Conservation (phyloP, 1,140 invertebrate genomes). For the Cyclargus thomasi region DNA sequence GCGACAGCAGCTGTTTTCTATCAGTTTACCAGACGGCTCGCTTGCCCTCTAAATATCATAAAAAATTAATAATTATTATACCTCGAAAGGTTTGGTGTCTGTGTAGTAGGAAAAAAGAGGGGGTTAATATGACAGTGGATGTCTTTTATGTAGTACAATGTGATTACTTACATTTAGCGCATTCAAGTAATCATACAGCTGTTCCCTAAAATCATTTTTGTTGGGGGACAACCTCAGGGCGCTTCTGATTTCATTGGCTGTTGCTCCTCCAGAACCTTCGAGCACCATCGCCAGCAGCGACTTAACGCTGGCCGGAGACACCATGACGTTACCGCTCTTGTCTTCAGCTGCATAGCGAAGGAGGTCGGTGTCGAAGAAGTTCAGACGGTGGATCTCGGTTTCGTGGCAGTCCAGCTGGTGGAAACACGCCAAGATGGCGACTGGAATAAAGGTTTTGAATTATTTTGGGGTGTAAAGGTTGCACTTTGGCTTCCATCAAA, state of each 20-base stretch:
- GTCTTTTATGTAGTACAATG: not conserved
- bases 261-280: constrained; percentile 77
- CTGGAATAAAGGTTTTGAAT: constrained; percentile 28
- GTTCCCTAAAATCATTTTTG: constrained; percentile 56
- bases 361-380: constrained; percentile 77
- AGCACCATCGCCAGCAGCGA: constrained; percentile 78
- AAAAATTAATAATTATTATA: too few species aligned
- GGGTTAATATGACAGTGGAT: too few species aligned
- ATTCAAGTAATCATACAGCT: constrained; percentile 65
- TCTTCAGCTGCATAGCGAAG: constrained; percentile 53
- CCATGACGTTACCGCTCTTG: constrained; percentile 77
- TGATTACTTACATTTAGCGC: constrained; percentile 73
- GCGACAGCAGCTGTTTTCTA: too few species aligned
- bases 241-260: constrained; percentile 77
- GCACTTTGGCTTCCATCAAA: too few species aligned
- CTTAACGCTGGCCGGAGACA: constrained; percentile 83
- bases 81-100: too few species aligned
- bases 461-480: too few species aligned
- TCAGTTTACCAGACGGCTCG: too few species aligned
- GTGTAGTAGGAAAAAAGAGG: too few species aligned
- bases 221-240: constrained; percentile 76
- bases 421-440: constrained; percentile 28
- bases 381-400: constrained; percentile 58
- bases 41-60: too few species aligned
- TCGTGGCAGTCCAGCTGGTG: constrained; percentile 33